Percentiles rank a stretch among this genome's conserved stretches.
phyloP scores from a whole-genome alignment of 2,797 vertebrate species.

The Paguma larvata region DNA sequence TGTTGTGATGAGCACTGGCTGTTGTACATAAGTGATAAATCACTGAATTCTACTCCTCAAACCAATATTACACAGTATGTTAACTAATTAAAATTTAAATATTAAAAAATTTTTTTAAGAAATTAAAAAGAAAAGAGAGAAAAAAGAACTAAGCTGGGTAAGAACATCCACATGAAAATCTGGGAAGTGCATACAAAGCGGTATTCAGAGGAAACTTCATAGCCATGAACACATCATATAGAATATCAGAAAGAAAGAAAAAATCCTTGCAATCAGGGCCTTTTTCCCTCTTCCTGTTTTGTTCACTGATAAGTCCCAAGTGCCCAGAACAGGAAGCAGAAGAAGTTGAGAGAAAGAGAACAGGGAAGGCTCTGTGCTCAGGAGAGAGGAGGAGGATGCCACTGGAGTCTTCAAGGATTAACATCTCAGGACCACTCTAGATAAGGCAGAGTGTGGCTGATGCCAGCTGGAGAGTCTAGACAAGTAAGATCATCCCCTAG shows the following conservation, averaged over 20 bases:
- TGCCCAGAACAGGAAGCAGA: neutral
- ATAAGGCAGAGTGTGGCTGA: neutral
- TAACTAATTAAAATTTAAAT: too few species aligned
- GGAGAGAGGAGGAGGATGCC: neutral
- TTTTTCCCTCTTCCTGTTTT: rapidly evolving
- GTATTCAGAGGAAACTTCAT: neutral
- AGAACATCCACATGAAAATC: neutral
- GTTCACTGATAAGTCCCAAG: neutral
- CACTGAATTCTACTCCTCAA: too few species aligned
- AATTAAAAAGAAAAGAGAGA: too few species aligned
- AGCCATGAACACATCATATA: neutral
- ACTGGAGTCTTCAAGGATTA: neutral
- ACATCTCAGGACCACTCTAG: neutral
- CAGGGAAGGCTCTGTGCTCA: neutral
- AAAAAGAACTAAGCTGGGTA: too few species aligned
- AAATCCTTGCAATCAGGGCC: neutral
- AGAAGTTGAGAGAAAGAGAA: neutral
- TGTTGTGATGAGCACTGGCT: too few species aligned
- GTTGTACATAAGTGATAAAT: too few species aligned
- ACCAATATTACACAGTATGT: too few species aligned
- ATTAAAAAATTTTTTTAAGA: too few species aligned
- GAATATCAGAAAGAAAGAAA: neutral
- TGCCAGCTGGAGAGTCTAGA: too few species aligned
- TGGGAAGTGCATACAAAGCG: neutral
- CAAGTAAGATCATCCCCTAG: neutral